Percentiles rank a stretch among this genome's conserved stretches.
phyloP scores from a whole-genome alignment of 2,113 vertebrate genomes.

The Pogonocichla stellata region DNA sequence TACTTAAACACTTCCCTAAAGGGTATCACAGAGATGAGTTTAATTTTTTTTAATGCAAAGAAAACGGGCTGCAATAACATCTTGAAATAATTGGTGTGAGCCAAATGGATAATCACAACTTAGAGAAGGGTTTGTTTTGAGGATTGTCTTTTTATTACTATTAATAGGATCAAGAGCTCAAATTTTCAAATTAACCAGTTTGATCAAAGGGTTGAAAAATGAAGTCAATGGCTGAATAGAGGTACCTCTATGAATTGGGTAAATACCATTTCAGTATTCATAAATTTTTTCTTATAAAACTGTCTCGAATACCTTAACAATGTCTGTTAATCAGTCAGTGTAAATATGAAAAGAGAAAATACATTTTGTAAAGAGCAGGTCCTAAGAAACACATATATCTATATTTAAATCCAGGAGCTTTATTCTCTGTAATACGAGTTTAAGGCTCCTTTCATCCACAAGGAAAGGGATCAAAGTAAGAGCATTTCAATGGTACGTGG shows the following conservation, averaged over 20 bases:
- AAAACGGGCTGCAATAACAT: background rate
- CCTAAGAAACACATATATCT: background rate
- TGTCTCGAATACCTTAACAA: background rate
- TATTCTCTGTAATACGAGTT: background rate
- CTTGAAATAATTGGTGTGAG: background rate
- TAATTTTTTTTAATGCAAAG: background rate
- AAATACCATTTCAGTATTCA: background rate
- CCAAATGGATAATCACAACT: background rate
- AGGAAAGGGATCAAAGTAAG: background rate
- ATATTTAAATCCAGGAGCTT: background rate
- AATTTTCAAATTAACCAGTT: background rate
- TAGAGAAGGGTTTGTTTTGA: background rate
- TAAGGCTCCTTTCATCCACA: background rate
- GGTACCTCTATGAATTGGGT: background rate
- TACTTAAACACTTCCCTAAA: background rate
- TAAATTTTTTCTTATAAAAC: background rate
- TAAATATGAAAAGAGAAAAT: background rate
- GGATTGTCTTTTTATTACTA: background rate
- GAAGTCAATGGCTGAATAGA: background rate
- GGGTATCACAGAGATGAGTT: background rate
- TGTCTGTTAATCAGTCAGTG: background rate
- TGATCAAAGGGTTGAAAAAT: background rate
- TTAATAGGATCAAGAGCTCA: background rate
- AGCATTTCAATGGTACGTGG: background rate
- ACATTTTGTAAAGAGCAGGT: background rate